Base-by-base conservation (phyloP, 1,140 invertebrate genomes). In the Drosophila erecta region DNA sequence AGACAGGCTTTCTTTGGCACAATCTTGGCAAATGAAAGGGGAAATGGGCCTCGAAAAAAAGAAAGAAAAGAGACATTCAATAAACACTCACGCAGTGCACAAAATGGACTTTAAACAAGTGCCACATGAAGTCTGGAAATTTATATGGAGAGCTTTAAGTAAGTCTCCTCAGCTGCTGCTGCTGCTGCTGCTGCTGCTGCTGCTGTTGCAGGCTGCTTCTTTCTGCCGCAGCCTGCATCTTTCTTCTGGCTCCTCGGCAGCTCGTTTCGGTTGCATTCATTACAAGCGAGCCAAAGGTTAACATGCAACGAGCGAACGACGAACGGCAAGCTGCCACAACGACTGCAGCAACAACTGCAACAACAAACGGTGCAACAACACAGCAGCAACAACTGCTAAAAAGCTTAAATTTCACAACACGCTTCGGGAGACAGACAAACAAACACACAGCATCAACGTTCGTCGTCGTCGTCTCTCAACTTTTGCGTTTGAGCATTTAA, bases 401-500 rank as follows among this genome's bases (percentile, higher is more conserved):
- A 87, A 87, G 84, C 84, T 87, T 84, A 89, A 87, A 87, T 89
- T 89, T 89, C 85, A 89, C 84, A 89, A 89, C 84, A 89, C 85
- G 80, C 76, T 89, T 70, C 80, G 61, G 44, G 12, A 61, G 67
- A 49, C 50, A 41, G 41, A 44, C 41, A 70, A 47, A 69, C 46
- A 69, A 55, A 70, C 66, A 69, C 66, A 70, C 66, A 70, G 66
- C 79, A 78, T 55, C 65, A 75, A 22, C 71, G 59, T 64, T 80
- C 54, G 27, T 72, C 51, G 51, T 44, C 57, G 64, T 62, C 74
- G 70, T 87, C 84, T 89, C 84, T 89, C 72, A 85, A 86, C 75
- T 90, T 91, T 86, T 79, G 87, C 86, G 87, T 90, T 92, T 92
- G 84, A 91, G 90, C 90, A 91, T 91, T 91, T 91, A 91, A 91